Base-by-base conservation (phyloP, 2,888 invertebrate genomes). In the Andrena camellia region DNA sequence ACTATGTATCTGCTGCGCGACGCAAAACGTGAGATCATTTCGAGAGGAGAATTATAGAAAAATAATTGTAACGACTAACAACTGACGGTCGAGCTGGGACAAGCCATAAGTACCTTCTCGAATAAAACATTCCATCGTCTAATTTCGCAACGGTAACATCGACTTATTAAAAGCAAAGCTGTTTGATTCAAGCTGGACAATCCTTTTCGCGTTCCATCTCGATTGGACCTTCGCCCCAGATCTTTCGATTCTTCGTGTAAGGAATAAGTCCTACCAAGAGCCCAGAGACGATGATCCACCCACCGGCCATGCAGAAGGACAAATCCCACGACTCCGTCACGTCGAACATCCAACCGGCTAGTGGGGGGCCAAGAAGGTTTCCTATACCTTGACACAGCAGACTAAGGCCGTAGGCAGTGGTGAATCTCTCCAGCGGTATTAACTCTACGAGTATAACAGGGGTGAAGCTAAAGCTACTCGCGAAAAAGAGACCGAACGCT, bases 341-440 rank as follows among this genome's bases (percentile, higher is more conserved):
- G 91, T 97, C 97, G 92, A 95, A 96, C 89, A 96, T 91, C 92
- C 95, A 94, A 96, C 99, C 99, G 91, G 98, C 98, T 73, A 99
- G 93, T 0, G 99, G 98, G 7, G 99, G 99, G 69, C 99, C 99
- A 82, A 97, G 95, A 66, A 99, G 95, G 95, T 98, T 98, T 4
- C 98, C 99, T 83, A 99, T 96, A 17, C 99, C 99, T 94, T 99
- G 98, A 81, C 98, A 97, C 74, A 99, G 95, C 89, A 98, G 95
- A 87, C 97, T 96, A 89, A 99, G 94, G 23, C 99, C 99, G 94
- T 99, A 99, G 17, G 98, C 98, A 84, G 97, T 97, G 5, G 99
- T 98, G 93, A 99, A 98, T 87, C 97, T 96, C 92, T 98, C 98
- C 92, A 99, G 94, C 5, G 98, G 98, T 50, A 99, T 97, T 90